phyloP scores from a whole-genome alignment of 2,797 vertebrate genomes.

The Gambelia wislizenii region DNA sequence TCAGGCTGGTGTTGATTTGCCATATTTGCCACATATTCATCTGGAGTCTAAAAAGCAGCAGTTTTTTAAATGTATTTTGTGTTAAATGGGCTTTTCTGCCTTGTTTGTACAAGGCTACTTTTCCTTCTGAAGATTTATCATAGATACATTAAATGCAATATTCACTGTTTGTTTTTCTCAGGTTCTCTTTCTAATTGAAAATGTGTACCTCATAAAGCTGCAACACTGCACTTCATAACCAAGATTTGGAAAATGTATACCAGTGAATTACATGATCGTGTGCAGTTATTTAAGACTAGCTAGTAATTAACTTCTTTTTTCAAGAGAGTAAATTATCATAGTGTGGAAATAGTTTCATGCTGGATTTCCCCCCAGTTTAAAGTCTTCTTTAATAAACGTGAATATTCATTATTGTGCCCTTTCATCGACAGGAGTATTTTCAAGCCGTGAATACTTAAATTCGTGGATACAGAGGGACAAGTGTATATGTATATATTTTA shows the following conservation, averaged over 20 bases:
- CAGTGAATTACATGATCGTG: slow-evolving; percentile 57
- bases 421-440: not conserved
- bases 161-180: slow-evolving; percentile 72
- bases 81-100: slow-evolving; percentile 56
- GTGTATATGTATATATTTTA: too few relatives aligned
- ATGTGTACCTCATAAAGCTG: slow-evolving; percentile 73
- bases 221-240: slow-evolving; percentile 66
- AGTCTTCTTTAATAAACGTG: not conserved
- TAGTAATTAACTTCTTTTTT: slow-evolving; percentile 78
- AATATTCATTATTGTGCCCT: not conserved
- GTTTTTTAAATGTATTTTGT: slow-evolving; percentile 56
- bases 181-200: slow-evolving; percentile 64
- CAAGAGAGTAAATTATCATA: slow-evolving; percentile 78
- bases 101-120: slow-evolving; percentile 64
- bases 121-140: slow-evolving; percentile 66
- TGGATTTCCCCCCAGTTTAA: slow-evolving; percentile 11
- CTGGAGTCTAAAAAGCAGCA: not conserved
- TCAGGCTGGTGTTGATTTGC: not conserved
- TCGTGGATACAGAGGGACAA: too few relatives aligned
- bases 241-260: slow-evolving; percentile 65
- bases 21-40: slow-evolving; percentile 44
- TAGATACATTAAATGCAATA: slow-evolving; percentile 70
- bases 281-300: slow-evolving; percentile 69
- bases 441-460: too few relatives aligned
- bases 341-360: slow-evolving; percentile 73